Percentiles rank a stretch among this genome's conserved stretches.
Evolutionary conservation across 2,113 vertebrate species (phyloP).

Genomic region (Spea bombifrons): DNA sequence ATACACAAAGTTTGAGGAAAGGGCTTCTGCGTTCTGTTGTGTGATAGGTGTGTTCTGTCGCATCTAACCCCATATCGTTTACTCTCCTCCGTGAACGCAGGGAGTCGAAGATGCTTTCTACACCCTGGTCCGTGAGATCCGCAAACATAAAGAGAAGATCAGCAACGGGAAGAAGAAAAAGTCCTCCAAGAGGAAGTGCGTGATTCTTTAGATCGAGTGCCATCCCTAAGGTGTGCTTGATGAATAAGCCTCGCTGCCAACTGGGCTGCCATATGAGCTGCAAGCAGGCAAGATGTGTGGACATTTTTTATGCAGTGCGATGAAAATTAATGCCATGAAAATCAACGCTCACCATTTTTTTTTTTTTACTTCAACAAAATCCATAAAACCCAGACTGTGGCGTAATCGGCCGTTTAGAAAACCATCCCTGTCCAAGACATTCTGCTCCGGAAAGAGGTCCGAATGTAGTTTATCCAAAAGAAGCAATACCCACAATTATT

Average conservation of each 20-base stretch:
- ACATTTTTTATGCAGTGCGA: slow-evolving; percentile 38
- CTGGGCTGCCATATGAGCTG: slow-evolving; percentile 19
- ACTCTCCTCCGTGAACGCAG: slow-evolving; percentile 51
- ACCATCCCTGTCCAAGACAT: background rate
- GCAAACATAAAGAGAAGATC: slow-evolving; percentile 79
- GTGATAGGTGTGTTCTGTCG: too few relatives aligned
- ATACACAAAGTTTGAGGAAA: too few relatives aligned
- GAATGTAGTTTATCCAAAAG: background rate
- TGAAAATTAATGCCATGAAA: slow-evolving; percentile 14
- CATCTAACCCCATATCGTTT: background rate
- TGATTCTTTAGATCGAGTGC: slow-evolving; percentile 63
- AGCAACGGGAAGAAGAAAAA: slow-evolving; percentile 80
- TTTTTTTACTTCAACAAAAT: slow-evolving; percentile 19
- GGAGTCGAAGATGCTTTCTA: slow-evolving; percentile 84
- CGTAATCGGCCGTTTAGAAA: background rate
- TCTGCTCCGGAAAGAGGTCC: background rate
- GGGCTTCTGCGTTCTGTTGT: too few relatives aligned
- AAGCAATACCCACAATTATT: background rate
- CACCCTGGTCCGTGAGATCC: slow-evolving; percentile 81
- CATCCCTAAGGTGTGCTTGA: background rate
- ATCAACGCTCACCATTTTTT: slow-evolving; percentile 4
- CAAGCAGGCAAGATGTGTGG: slow-evolving; percentile 22
- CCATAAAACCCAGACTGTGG: background rate
- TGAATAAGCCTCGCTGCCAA: background rate
- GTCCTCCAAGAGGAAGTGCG: slow-evolving; percentile 74